A percentile compares a stretch with the other conserved stretches of the same genome.
phyloP scores from a whole-genome alignment of 2,888 invertebrate genomes.

The Pecten maximus region DNA sequence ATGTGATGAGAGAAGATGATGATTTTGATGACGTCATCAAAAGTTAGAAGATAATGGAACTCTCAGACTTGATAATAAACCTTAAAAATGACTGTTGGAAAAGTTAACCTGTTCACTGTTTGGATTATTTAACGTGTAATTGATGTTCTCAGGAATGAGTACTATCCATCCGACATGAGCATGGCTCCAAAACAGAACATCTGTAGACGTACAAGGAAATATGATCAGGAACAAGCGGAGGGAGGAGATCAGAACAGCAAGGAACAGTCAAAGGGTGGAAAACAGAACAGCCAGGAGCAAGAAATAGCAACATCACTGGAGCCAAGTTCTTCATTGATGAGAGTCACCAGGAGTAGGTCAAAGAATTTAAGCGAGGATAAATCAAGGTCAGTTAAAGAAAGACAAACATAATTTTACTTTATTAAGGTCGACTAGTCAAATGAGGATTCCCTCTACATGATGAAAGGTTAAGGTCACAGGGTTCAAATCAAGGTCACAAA shows the following conservation, averaged over 20 bases:
- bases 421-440: too few relatives aligned
- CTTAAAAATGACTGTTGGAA: not conserved
- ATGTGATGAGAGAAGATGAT: too few relatives aligned
- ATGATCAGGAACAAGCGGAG: constrained; percentile 49
- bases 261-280: not conserved
- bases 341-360: constrained; percentile 38
- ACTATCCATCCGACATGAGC: constrained; percentile 72
- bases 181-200: constrained; percentile 76
- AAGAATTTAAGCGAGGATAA: not conserved
- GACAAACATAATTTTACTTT: too few relatives aligned
- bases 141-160: constrained; percentile 76
- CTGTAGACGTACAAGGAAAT: constrained; percentile 65
- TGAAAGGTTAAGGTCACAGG: too few relatives aligned
- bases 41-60: too few relatives aligned
- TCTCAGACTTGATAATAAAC: not conserved
- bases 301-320: constrained; percentile 59
- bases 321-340: constrained; percentile 11
- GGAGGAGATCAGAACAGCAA: constrained; percentile 11
- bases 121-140: not conserved
- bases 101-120: not conserved
- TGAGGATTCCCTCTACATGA: too few relatives aligned
- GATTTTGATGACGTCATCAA: too few relatives aligned
- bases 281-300: constrained; percentile 56
- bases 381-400: not conserved
- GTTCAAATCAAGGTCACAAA: too few relatives aligned